Base-by-base conservation (phyloP, 2,888 invertebrate genomes). In the Dryocosmus kuriphilus region DNA sequence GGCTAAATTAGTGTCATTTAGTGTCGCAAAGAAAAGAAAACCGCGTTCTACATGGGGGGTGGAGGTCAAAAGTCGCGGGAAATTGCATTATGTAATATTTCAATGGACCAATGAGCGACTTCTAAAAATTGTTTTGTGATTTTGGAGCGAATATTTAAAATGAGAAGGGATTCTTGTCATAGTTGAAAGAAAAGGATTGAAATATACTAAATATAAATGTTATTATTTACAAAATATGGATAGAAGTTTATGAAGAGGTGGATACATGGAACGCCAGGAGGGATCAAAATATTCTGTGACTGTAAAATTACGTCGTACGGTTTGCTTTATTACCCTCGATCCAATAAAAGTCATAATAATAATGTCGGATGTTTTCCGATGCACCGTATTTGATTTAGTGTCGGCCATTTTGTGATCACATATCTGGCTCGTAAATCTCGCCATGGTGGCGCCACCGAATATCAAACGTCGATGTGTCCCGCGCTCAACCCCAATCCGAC, bases 271-370 rank as follows among this genome's bases (percentile, higher is more conserved):
- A 19, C 32, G 46, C 22, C 14, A 57, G 22, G 57, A 27, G 63
- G 16, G 32, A 82, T 80, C 80, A 81, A 80, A 80, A 82, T 80
- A 80, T 84, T 79, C 79, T 77, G 79, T 83, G 74, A 83, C 85
- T 85, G 86, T 85, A 85, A 86, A 88, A 88, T 88, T 86, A 88
- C 86, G 86, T 85, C 86, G 87, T 85, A 84, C 85, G 86, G 86
- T 88, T 86, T 86, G 86, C 87, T 85, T 87, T 86, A 86, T 87
- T 85, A 86, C 86, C 83, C 83, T 80, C 85, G 85, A 88, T 90
- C 89, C 91, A 91, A 91, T 91, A 91, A 91, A 91, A 91, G 91
- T 91, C 91, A 91, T 90, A 91, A 91, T 91, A 91, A 91, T 91
- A 91, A 91, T 91, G 91, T 91, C 90, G 90, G 90, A 90, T 91